A percentile compares a stretch with the other conserved stretches of the same genome.
These are phyloP conservation scores for Echeneis naucrates DNA, from an alignment of 2,797 vertebrate species.

Conservation along the genomic window DNA sequence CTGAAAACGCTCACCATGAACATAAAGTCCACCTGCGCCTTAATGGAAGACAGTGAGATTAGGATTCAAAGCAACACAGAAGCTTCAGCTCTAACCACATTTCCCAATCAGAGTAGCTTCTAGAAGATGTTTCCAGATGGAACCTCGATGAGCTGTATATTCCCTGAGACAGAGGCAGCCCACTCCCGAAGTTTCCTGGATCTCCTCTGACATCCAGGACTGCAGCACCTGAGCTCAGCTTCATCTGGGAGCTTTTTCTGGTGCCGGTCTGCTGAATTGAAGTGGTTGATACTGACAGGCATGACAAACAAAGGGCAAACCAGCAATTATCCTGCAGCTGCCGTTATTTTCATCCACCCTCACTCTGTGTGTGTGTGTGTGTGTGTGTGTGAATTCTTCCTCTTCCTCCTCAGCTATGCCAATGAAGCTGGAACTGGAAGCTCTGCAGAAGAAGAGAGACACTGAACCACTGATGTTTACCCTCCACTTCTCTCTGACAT, in stretches of 20 bases:
- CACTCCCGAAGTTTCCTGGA: neutral
- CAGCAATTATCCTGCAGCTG: slow-evolving; percentile 2
- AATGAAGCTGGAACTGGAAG: slow-evolving; percentile 39
- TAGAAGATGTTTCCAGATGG: neutral
- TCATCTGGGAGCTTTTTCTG: neutral
- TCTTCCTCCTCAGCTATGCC: slow-evolving; percentile 6
- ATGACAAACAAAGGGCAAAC: slow-evolving; percentile 11
- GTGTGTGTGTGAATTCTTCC: slow-evolving; percentile 1
- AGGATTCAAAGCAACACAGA: too few relatives aligned
- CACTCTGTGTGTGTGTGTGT: neutral
- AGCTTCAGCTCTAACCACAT: neutral
- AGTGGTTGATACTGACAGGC: neutral
- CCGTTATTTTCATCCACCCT: slow-evolving; percentile 3
- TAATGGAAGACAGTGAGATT: too few relatives aligned
- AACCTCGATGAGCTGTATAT: neutral
- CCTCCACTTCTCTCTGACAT: slow-evolving; percentile 54
- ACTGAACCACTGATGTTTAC: slow-evolving; percentile 40
- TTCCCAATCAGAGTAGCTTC: neutral
- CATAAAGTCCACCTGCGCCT: neutral
- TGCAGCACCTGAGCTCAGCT: neutral
- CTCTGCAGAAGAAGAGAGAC: slow-evolving; percentile 1
- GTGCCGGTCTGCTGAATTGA: neutral
- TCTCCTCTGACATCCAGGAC: neutral
- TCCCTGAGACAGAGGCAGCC: neutral
- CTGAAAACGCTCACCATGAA: neutral